These are phyloP conservation scores for Caenorhabditis tropicalis DNA, from an alignment of 1,140 invertebrate genomes.

Conservation along the genomic window DNA sequence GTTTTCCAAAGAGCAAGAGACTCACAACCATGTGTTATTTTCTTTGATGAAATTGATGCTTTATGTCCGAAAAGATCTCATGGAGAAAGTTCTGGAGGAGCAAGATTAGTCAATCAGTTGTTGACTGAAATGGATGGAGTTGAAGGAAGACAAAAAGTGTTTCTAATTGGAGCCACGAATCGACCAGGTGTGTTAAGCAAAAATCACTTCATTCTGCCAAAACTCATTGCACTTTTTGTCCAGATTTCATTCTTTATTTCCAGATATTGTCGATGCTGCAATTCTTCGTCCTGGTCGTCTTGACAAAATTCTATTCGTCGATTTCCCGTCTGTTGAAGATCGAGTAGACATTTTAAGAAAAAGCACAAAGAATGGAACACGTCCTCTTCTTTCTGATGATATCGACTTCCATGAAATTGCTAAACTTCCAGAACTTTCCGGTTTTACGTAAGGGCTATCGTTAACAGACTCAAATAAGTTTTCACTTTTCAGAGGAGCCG, in stretches of 20 bases:
- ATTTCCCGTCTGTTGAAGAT: conserved; percentile 83
- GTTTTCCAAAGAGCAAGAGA: conserved; percentile 92
- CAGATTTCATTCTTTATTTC: conserved; percentile 88
- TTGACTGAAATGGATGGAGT: conserved; percentile 98
- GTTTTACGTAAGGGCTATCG: conserved; percentile 59
- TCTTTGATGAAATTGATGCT: conserved; percentile 98
- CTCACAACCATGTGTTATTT: conserved; percentile 96
- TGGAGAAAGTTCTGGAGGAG: conserved; percentile 75
- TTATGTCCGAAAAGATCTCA: conserved; percentile 88
- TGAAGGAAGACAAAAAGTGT: conserved; percentile 84
- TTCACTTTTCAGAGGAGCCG: conserved; percentile 79
- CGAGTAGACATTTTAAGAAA: conserved; percentile 87
- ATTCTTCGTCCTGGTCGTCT: conserved; percentile 90
- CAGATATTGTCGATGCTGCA: conserved; percentile 93
- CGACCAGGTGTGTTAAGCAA: conserved; percentile 78
- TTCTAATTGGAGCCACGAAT: conserved; percentile 93
- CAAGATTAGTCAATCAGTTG: conserved; percentile 91
- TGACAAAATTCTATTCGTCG: conserved; percentile 92
- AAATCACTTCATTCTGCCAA: conserved; percentile 84
- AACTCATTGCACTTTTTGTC: conserved; percentile 86
- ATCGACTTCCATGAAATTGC: conserved; percentile 78
- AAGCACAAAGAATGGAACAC: conserved; percentile 86
- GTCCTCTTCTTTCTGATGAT: conserved; percentile 80
- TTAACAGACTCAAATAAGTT: conserved; percentile 11
- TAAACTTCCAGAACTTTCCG: conserved; percentile 53